Base-by-base conservation (phyloP, 2,888 invertebrate species). In the Papilio gigon region DNA sequence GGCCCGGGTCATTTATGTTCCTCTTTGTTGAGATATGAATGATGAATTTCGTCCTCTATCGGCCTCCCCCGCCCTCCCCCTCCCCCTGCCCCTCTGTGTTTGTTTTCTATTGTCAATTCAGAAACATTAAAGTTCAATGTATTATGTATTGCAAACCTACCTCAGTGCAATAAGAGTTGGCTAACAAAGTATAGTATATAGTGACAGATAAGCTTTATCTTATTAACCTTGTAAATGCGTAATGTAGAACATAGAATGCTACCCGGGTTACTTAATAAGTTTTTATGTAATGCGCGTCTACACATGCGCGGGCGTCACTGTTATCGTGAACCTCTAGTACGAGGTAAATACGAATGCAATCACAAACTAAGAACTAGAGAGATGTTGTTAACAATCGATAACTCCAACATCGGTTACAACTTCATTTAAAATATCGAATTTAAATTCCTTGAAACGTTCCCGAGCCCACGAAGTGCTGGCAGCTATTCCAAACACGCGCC, bases 21-120 rank as follows among this genome's bases (percentile, higher is more conserved):
- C 84, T 87, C 90, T 88, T 88, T 89, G 88, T 90, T 84, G 87
- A 85, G 88, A 88, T 90, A 91, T 90, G 91, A 91, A 80, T 83
- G 85, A 85, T 87, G 82, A 81, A 85, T 85, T 81, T 83, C 72
- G 75, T 73, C 70, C 72, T 80, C 80, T 81, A 82, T 83, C 84
- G 82, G 78, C 77, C 78, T 78, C 78, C 72, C 77, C 77, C 75
- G 74, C 73, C 74, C 75, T 74, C 74, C 74, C 74, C 71, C 77
- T 77, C 75, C 75, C 77, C 77, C 74, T 79, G 79, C 69, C 65
- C 68, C 68, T 25, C 63, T 59, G 22, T 63, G 71, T 76, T 73
- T 73, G 74, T 73, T 76, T 71, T 71, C 59, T 60, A 71, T 65
- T 67, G 47, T 67, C 59, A 44, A 71, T 68, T 66, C 20, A 50